A percentile compares a stretch with the other conserved stretches of the same genome.
phyloP scores from a whole-genome alignment of 2,888 invertebrate genomes.

The Deilephila porcellus region DNA sequence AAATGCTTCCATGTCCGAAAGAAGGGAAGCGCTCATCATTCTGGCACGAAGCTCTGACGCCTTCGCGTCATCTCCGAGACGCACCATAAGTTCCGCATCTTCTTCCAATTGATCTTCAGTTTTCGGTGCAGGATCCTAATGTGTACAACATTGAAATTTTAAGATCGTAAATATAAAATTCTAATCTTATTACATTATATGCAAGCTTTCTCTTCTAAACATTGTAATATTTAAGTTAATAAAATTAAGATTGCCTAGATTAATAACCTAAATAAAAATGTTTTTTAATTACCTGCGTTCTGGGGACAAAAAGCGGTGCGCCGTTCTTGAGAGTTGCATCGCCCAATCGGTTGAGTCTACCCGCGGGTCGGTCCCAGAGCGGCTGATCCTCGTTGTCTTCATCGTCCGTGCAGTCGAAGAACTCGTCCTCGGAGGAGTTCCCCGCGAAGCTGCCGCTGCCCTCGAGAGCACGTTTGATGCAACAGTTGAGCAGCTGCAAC shows the following conservation, averaged over 20 bases:
- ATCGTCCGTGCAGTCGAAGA: conserved; percentile 90
- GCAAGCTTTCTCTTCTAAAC: not conserved
- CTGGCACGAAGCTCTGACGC: conserved; percentile 94
- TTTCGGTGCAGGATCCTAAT: conserved; percentile 96
- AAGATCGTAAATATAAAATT: not conserved
- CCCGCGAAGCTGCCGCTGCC: conserved; percentile 69
- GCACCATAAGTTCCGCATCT: conserved; percentile 95
- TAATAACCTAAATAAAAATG: not conserved
- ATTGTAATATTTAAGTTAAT: too few species aligned
- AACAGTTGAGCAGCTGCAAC: conserved; percentile 93
- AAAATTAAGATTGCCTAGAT: not conserved
- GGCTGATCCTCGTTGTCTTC: conserved; percentile 80
- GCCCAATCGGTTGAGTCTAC: conserved; percentile 68
- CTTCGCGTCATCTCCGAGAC: conserved; percentile 93
- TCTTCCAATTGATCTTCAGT: conserved; percentile 98
- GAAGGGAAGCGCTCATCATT: conserved; percentile 97
- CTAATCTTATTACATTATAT: not conserved
- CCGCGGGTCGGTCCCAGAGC: conserved; percentile 72
- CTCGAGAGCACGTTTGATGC: conserved; percentile 86
- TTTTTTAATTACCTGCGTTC: conserved; percentile 65
- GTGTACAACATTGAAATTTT: conserved; percentile 33
- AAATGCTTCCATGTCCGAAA: conserved; percentile 99
- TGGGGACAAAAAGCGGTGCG: conserved; percentile 72
- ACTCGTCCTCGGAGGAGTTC: conserved; percentile 87
- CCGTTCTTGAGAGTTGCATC: conserved; percentile 73